Conservation (phyloP, 2,113 vertebrate genomes). For the Electrona antarctica region DNA sequence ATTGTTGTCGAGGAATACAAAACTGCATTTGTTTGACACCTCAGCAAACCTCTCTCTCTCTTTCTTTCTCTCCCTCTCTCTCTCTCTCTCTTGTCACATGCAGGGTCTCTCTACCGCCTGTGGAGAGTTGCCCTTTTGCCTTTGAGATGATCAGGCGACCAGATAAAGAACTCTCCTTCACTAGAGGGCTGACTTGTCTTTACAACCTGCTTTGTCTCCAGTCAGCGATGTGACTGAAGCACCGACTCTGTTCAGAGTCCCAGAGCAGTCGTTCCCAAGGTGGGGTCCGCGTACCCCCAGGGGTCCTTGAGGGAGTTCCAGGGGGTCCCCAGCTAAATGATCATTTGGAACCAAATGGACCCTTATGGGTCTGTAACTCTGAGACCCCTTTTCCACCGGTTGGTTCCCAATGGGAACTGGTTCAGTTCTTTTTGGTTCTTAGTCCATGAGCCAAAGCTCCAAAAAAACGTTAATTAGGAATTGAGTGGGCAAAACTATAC, state of each 20-base stretch:
- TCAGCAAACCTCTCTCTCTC: slow-evolving; percentile 19
- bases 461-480: too few species aligned
- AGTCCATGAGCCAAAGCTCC: too few species aligned
- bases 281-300: not conserved
- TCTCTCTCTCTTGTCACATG: slow-evolving; percentile 23
- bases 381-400: too few species aligned
- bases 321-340: too few species aligned
- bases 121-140: slow-evolving; percentile 16
- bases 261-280: not conserved
- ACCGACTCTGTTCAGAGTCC: slow-evolving; percentile 47
- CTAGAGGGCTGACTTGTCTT: slow-evolving; percentile 7
- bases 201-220: slow-evolving; percentile 8
- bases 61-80: slow-evolving; percentile 15
- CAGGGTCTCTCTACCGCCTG: slow-evolving; percentile 8
- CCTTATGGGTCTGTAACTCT: too few species aligned
- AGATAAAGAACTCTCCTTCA: slow-evolving; percentile 29
- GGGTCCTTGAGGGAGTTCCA: not conserved
- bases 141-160: slow-evolving; percentile 30
- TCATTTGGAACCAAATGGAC: too few species aligned
- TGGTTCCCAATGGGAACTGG: too few species aligned
- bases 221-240: slow-evolving; percentile 26
- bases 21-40: slow-evolving; percentile 54
- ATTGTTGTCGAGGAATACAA: slow-evolving; percentile 45
- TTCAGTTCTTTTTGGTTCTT: too few species aligned
- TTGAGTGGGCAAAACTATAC: too few species aligned